phyloP scores from a whole-genome alignment of 2,113 vertebrate genomes.

The Corythornis cristatus region DNA sequence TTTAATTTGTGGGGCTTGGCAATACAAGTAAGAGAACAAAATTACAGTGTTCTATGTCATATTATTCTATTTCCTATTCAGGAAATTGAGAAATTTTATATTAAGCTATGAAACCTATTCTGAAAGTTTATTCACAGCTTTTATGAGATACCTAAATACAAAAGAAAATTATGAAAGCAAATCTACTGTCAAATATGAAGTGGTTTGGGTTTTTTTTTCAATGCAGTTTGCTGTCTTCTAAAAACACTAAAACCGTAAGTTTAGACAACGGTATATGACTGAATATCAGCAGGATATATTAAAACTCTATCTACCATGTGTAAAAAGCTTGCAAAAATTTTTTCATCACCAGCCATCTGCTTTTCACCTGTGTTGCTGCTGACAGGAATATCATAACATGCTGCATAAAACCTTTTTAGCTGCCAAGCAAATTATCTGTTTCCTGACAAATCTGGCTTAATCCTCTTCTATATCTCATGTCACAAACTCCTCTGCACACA shows the following conservation, averaged over 20 bases:
- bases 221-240: background rate
- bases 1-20: background rate
- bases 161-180: background rate
- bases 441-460: constrained; percentile 55
- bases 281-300: background rate
- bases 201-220: background rate
- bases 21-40: background rate
- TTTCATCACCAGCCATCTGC: constrained; percentile 40
- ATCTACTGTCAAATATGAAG: background rate
- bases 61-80: background rate
- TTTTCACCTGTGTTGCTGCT: constrained; percentile 11
- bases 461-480: constrained; percentile 23
- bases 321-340: constrained; percentile 7
- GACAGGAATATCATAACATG: constrained; percentile 37
- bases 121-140: background rate
- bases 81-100: background rate
- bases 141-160: background rate
- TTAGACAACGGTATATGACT: constrained; percentile 21
- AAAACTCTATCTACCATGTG: background rate
- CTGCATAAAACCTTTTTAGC: constrained; percentile 41
- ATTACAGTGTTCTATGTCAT: background rate
- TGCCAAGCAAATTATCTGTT: constrained; percentile 50
- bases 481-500: background rate
- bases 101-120: background rate
- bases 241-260: constrained; percentile 22